Conservation (phyloP, 1,140 invertebrate species). For the Penaeus japonicus region DNA sequence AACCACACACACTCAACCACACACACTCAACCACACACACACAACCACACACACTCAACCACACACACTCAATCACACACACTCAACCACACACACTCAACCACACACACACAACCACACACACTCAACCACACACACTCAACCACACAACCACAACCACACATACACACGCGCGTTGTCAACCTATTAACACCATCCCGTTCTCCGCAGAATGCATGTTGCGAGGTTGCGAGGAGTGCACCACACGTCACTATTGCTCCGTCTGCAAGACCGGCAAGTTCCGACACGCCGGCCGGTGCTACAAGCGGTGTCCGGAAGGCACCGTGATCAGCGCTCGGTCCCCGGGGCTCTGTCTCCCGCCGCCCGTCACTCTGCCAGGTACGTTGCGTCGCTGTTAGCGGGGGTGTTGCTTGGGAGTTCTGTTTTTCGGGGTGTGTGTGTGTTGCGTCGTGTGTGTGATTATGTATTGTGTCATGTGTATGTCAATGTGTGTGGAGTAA, state of each 20-base stretch:
- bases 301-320: conserved; percentile 23
- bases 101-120: no score
- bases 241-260: conserved; percentile 36
- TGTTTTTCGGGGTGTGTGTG: no score
- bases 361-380: conserved; percentile 23
- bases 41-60: no score
- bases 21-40: no score
- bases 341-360: conserved; percentile 21
- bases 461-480: no score
- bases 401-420: no score
- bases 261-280: conserved; percentile 30
- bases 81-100: no score
- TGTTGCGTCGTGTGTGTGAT: no score
- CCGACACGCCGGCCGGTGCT: conserved; percentile 33
- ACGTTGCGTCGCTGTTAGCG: background rate
- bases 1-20: no score
- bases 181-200: background rate
- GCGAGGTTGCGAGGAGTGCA: conserved; percentile 32
- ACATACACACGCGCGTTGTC: background rate
- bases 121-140: no score
- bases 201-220: conserved; percentile 35
- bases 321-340: background rate
- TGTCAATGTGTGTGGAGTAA: no score
- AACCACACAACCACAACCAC: background rate
- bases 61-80: no score